Evolutionary conservation across 2,888 invertebrate species (phyloP).

Genomic region (Cynaeus angustus): DNA sequence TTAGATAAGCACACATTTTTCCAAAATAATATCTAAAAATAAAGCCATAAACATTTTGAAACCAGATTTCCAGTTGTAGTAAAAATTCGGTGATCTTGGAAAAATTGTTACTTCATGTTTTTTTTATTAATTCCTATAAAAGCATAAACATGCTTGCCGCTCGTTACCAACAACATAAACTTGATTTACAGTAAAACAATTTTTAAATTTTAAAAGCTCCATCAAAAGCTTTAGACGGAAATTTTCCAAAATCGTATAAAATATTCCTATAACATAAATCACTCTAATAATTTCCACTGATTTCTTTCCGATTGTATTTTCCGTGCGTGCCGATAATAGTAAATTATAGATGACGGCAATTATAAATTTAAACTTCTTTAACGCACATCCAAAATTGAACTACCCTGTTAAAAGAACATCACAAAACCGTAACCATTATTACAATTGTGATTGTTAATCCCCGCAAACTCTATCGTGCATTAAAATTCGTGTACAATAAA

Average conservation of each 20-base stretch:
- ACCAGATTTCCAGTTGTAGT: no score
- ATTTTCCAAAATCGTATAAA: not conserved
- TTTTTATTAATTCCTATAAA: no score
- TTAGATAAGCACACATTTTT: not conserved
- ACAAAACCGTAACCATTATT: not conserved
- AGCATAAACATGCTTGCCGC: no score
- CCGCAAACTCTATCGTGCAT: no score
- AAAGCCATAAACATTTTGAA: not conserved
- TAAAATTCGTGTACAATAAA: no score
- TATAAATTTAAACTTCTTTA: constrained; percentile 1
- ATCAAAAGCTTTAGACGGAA: not conserved
- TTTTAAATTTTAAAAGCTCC: constrained; percentile 1
- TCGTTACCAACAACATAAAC: no score
- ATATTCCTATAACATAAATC: no score
- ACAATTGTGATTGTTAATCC: no score
- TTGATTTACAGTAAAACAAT: not conserved
- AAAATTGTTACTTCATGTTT: no score
- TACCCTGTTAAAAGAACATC: not conserved
- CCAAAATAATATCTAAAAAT: not conserved
- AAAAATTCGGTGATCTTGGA: no score
- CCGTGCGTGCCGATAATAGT: not conserved
- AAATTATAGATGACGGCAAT: not conserved
- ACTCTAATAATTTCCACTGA: no score
- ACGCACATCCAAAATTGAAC: not conserved
- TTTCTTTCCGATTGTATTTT: not conserved